Conservation (phyloP, 2,797 vertebrate genomes). For the Crenuchus spilurus region DNA sequence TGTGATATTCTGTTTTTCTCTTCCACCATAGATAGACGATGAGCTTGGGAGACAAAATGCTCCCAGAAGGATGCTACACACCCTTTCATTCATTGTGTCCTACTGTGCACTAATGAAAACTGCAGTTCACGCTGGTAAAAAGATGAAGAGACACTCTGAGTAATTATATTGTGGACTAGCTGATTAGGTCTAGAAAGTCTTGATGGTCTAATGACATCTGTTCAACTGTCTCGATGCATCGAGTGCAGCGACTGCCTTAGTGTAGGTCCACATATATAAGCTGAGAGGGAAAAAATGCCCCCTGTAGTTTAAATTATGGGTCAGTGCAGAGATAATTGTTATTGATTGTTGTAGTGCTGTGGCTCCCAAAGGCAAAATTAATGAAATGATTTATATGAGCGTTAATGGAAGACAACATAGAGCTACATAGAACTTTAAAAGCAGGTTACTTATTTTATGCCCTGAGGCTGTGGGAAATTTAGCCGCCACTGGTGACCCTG, state of each 20-base stretch:
- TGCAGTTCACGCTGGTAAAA: constrained; percentile 2
- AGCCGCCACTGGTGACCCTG: constrained; percentile 7
- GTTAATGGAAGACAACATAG: constrained; percentile 13
- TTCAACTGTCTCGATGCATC: not conserved
- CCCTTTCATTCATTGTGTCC: not conserved
- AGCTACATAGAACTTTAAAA: not conserved
- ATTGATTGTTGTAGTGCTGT: constrained; percentile 43
- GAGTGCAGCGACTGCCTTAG: not conserved
- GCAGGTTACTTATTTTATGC: constrained; percentile 2
- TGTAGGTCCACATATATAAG: not conserved
- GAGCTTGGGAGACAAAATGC: not conserved
- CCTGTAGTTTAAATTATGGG: constrained; percentile 24
- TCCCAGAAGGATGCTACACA: not conserved
- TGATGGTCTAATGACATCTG: constrained; percentile 7
- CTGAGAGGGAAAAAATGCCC: not conserved
- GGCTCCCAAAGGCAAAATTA: constrained; percentile 10
- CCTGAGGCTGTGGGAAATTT: constrained; percentile 9
- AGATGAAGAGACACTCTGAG: constrained; percentile 22
- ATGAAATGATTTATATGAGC: constrained; percentile 29
- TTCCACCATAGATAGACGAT: not conserved
- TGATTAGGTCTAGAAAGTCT: constrained; percentile 10
- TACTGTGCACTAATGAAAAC: constrained; percentile 26
- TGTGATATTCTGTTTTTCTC: too few species aligned
- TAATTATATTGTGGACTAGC: constrained; percentile 15
- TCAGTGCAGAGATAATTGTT: constrained; percentile 20